Evolutionary conservation across 2,888 invertebrate genomes (phyloP).

Genomic region (Drosophila kanekoi): DNA sequence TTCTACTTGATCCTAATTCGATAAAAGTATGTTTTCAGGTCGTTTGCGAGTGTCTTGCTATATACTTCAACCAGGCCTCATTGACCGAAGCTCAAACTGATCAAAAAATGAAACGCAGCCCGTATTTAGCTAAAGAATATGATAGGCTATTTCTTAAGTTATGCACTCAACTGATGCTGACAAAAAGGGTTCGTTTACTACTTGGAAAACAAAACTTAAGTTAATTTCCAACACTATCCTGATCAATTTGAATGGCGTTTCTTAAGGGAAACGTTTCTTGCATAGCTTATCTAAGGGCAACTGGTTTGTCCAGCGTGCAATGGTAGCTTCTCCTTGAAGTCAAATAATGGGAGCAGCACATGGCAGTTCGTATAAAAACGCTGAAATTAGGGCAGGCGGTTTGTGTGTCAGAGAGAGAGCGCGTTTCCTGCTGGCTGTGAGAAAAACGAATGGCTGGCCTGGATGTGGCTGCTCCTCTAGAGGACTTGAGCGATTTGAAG

Average conservation of each 20-base stretch:
- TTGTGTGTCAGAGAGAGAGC: conserved; percentile 60
- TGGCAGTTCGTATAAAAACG: conserved; percentile 33
- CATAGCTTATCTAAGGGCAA: conserved; percentile 5
- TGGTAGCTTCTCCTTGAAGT: conserved; percentile 1
- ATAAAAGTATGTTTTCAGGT: too few species aligned
- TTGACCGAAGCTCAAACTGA: too few species aligned
- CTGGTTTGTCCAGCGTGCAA: neutral
- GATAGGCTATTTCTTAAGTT: too few species aligned
- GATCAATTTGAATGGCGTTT: neutral
- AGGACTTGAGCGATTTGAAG: conserved; percentile 74
- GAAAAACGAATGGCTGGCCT: conserved; percentile 6
- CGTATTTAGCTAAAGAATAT: too few species aligned
- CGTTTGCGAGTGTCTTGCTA: too few species aligned
- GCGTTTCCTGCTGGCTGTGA: conserved; percentile 7
- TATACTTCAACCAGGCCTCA: too few species aligned
- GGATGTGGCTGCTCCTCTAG: conserved; percentile 47
- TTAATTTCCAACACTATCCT: neutral
- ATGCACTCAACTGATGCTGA: too few species aligned
- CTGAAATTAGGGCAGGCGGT: conserved; percentile 72
- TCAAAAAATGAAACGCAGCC: too few species aligned
- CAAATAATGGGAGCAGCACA: conserved; percentile 21
- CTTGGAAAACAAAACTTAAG: neutral
- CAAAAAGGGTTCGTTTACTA: too few species aligned
- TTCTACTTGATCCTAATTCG: too few species aligned
- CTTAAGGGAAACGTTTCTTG: neutral